Conservation (phyloP, 2,113 vertebrate genomes). For the Hippocampus mohnikei region DNA sequence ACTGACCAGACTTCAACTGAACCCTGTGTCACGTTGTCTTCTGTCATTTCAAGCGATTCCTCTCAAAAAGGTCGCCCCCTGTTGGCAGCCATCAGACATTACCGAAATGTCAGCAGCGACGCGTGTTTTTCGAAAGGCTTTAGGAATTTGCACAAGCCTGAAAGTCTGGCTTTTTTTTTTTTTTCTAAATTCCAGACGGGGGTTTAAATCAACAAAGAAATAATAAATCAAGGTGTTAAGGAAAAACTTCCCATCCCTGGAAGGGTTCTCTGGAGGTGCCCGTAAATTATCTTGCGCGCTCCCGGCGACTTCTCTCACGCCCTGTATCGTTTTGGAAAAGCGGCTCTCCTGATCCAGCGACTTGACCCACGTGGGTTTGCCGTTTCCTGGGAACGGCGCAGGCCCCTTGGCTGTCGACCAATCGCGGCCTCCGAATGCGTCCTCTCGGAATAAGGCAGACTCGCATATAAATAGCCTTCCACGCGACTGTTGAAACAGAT, state of each 20-base stretch:
- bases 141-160: neutral
- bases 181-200: neutral
- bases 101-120: too few species aligned
- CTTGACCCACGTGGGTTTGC: slow-evolving; percentile 35
- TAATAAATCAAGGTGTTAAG: neutral
- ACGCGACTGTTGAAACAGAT: slow-evolving; percentile 3
- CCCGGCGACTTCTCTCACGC: slow-evolving; percentile 57
- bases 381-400: slow-evolving; percentile 40
- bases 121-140: too few species aligned
- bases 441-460: slow-evolving; percentile 22
- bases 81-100: too few species aligned
- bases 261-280: neutral
- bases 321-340: slow-evolving; percentile 30
- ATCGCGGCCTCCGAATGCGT: slow-evolving; percentile 13
- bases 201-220: neutral
- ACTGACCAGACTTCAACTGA: too few species aligned
- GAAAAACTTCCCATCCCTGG: neutral
- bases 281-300: slow-evolving; percentile 28
- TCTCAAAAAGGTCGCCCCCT: neutral
- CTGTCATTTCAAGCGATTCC: neutral
- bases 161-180: neutral
- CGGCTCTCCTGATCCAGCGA: slow-evolving; percentile 23
- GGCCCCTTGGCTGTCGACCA: slow-evolving; percentile 31
- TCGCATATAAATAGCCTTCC: slow-evolving; percentile 12
- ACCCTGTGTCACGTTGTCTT: too few species aligned